Evolutionary conservation across 2,113 vertebrate species (phyloP).

Genomic region (Sphyrna mokarran): DNA sequence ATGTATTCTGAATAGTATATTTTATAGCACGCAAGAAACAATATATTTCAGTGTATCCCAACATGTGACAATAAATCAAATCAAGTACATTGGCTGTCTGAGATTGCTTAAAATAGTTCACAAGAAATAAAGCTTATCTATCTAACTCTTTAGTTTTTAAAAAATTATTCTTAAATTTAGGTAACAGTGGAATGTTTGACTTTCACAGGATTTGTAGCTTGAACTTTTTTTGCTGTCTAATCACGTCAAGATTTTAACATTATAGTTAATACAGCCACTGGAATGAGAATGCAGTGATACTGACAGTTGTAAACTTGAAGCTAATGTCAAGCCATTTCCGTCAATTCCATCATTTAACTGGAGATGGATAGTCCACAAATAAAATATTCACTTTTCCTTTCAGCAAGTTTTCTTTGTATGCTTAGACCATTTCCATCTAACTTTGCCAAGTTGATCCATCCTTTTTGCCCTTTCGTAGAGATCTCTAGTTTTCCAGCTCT

Average conservation of each 20-base stretch:
- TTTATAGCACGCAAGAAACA: no score
- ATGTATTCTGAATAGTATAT: no score
- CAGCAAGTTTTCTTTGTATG: not conserved
- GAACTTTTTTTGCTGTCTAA: not conserved
- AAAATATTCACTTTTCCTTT: not conserved
- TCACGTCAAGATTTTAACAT: not conserved
- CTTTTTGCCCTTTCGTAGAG: no score
- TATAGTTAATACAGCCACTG: not conserved
- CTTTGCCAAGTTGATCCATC: no score
- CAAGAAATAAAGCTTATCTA: not conserved
- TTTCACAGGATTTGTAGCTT: not conserved
- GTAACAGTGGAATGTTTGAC: not conserved
- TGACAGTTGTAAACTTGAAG: not conserved
- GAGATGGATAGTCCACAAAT: not conserved
- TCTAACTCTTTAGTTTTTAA: not conserved
- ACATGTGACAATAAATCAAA: no score
- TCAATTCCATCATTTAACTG: not conserved
- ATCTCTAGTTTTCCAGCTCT: no score
- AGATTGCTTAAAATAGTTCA: not conserved
- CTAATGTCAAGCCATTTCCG: not conserved
- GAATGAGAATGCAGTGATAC: not conserved
- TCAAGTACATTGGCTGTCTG: no score
- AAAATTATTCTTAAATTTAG: not conserved
- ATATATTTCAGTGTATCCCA: no score
- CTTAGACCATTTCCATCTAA: not conserved